Base-by-base conservation (phyloP, 2,797 vertebrate species). In the Typhlichthys eigenmanni region DNA sequence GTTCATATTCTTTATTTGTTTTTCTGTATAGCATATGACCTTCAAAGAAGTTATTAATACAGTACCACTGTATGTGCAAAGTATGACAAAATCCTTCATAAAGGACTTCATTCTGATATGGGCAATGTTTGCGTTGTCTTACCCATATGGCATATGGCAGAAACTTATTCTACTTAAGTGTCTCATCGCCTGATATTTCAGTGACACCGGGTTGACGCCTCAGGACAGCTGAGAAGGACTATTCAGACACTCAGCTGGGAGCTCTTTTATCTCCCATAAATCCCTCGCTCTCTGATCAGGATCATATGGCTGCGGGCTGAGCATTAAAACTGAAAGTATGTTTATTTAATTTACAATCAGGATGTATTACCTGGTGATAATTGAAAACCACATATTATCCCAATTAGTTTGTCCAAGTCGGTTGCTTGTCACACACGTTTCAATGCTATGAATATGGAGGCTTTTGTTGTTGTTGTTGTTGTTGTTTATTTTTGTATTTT, bases 211-310 rank as follows among this genome's bases (percentile, higher is more conserved):
- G 48, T 13, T 47, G 4, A 19, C 46, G 64, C 74, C 52, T 75
- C 0, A 34, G 51, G 71, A 55, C 58, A 66, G 50, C 13, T 62
- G 70, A 63, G 43, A 58, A 66, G 32, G 24, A 24, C 55, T 24
- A 47, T 14, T 68, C 55, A 59, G 65, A 69, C 72, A 67, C 49
- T 63, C 58, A 14, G 72, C 67, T 69, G 57, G 16, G 52, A 5
- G n/a, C 34, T 19, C 38, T n/a, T 72, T 68, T 53, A 58, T 62
- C 50, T 46, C 62, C 43, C 12, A 43, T 55, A 43, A 75, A 73
- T 78, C 55, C 19, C 64, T 73, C 53, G 71, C 46, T 55, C 49
- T 65, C 49, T 61, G 66, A 70, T 80, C 60, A 17, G 62, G 65
- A 56, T 66, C 60, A 71, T 64, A 75, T 19, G 1, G 9, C 62